phyloP scores from a whole-genome alignment of 2,797 vertebrate species.

The Enteromius viviparus region DNA sequence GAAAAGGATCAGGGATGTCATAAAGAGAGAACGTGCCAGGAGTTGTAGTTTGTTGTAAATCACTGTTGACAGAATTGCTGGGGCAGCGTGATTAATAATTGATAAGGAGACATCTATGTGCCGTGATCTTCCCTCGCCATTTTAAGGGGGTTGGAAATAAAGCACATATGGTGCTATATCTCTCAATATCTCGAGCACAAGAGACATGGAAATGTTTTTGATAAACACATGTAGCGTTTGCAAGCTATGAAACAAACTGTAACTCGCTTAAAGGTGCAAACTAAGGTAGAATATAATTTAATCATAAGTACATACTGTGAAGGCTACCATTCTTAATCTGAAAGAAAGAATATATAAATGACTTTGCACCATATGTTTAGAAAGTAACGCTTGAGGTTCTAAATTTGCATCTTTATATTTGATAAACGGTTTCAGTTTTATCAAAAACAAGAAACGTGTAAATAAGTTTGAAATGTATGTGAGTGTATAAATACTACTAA shows the following conservation, averaged over 20 bases:
- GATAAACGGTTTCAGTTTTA: neutral
- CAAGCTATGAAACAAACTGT: neutral
- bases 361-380: neutral
- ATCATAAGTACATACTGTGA: neutral
- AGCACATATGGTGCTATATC: constrained; percentile 15
- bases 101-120: constrained; percentile 79
- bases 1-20: constrained; percentile 54
- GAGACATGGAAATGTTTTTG: neutral
- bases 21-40: constrained; percentile 67
- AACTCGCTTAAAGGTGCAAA: neutral
- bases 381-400: neutral
- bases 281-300: neutral
- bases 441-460: neutral
- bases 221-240: neutral
- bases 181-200: neutral
- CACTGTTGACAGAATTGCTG: constrained; percentile 77
- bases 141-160: constrained; percentile 73
- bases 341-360: neutral
- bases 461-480: too few species aligned
- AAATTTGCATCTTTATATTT: neutral
- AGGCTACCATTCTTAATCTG: too few species aligned
- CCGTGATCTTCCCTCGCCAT: constrained; percentile 79
- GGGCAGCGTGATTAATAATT: constrained; percentile 84
- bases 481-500: too few species aligned
- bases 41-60: constrained; percentile 81